Evolutionary conservation across 2,113 vertebrate genomes (phyloP), one percentile per base, ranked within the genome.

Genomic region (Rhipidura dahli): DNA sequence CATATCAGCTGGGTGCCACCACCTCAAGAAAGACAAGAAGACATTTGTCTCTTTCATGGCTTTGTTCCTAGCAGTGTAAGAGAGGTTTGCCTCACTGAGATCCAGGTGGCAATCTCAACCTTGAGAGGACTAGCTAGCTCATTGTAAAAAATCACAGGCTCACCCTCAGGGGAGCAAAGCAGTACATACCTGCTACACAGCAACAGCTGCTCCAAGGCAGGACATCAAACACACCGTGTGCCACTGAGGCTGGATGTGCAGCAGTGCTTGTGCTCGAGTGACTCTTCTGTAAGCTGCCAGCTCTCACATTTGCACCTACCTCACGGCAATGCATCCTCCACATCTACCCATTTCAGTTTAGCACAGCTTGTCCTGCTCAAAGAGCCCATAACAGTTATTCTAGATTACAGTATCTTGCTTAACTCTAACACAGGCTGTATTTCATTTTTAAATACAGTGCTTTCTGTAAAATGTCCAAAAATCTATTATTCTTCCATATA

Each of bases 301-400:
- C 27, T 80, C 56, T 47, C 50, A 18, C 11, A 7, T 56, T 59
- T 0, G 0, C 0, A 0, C 42, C n/a, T 17, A 2, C 31, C 10
- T 81, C 22, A 1, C 1, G 6, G 57, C 39, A 78, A 35, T 31
- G 50, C 59, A 72, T 26, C 26, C 42, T 72, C 28, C 56, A 57
- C 10, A 33, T 26, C 37, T 26, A 19, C 13, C 16, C 16, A 3
- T 23, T 75, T 53, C 30, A 50, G 56, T 15, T 83, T 45, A 70
- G 68, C 47, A 53, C 30, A 63, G 3, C 21, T 72, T 44, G 50
- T 70, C 60, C 47, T 81, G 33, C 26, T 81, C 31, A 49, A 53
- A 70, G 21, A 61, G 42, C 39, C 71, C 26, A 2, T 22, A 30
- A 56, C n/a, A 51, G 4, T 19, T 72, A 56, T 53, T 69, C 33